phyloP scores from a whole-genome alignment of 1,140 invertebrate genomes.

The Scaptodrosophila lebanonensis region DNA sequence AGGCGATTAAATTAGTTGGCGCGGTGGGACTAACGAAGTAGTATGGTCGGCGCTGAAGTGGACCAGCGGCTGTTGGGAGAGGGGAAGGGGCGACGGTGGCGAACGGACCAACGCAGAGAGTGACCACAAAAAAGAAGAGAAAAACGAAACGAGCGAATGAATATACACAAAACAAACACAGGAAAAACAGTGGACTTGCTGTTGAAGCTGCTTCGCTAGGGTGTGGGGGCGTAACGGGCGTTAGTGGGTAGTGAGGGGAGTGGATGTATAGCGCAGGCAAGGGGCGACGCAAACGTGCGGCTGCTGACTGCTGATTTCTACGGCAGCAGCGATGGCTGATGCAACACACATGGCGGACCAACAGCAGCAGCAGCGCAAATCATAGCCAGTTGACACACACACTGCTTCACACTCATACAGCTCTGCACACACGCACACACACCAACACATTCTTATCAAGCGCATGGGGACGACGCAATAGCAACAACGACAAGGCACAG shows the following conservation, averaged over 20 bases:
- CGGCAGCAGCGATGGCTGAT: no score
- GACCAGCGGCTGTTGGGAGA: conserved; percentile 54
- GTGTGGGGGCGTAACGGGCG: conserved; percentile 6
- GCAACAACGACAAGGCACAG: conserved; percentile 39
- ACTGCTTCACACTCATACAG: no score
- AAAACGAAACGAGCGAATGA: conserved; percentile 8
- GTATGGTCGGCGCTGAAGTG: conserved; percentile 52
- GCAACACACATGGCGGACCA: conserved; percentile 52
- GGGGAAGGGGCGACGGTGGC: conserved; percentile 24
- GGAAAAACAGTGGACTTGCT: not conserved
- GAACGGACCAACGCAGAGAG: conserved; percentile 34
- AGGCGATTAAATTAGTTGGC: conserved; percentile 67
- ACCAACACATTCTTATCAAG: conserved; percentile 54
- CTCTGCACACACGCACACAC: conserved; percentile 25
- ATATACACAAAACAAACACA: conserved; percentile 1
- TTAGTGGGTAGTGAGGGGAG: not conserved
- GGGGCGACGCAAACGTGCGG: conserved; percentile 57
- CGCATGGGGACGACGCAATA: conserved; percentile 68
- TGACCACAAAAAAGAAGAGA: conserved; percentile 14
- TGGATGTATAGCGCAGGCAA: conserved; percentile 2
- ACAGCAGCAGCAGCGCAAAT: conserved; percentile 48
- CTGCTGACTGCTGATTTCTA: conserved; percentile 70
- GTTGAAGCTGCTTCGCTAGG: conserved; percentile 19
- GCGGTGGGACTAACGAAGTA: conserved; percentile 13
- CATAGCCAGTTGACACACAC: conserved; percentile 70